Conservation (phyloP, 2,888 invertebrate genomes). For the Smittia aterrima region DNA sequence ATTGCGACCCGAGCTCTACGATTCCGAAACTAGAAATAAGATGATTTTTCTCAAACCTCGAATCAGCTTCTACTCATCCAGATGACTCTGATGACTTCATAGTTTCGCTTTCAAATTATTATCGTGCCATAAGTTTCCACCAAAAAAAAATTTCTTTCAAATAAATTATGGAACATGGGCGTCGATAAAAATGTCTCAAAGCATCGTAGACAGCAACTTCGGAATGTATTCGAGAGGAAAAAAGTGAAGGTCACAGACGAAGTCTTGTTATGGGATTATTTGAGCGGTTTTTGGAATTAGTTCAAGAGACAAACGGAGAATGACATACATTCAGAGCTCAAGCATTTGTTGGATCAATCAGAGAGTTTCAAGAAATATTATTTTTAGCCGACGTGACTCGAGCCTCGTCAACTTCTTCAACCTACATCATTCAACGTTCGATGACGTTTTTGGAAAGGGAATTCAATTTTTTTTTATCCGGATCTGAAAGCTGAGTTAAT, state of each 20-base stretch:
- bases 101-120: conserved; percentile 16
- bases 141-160: background rate
- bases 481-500: too few species aligned
- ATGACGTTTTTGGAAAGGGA: background rate
- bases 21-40: background rate
- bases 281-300: background rate
- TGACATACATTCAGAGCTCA: background rate
- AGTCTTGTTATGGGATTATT: background rate
- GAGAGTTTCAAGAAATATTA: background rate
- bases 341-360: conserved; percentile 4
- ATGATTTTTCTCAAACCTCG: background rate
- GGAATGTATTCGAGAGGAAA: background rate
- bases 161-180: conserved; percentile 11
- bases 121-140: background rate
- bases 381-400: background rate
- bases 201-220: background rate
- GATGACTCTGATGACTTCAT: conserved; percentile 13
- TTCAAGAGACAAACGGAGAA: background rate
- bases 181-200: conserved; percentile 18
- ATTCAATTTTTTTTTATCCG: too few species aligned
- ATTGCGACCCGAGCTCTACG: background rate
- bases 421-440: background rate
- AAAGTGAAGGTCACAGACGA: conserved; percentile 6
- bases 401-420: background rate
- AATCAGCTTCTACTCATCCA: background rate